Conservation (phyloP, 2,888 invertebrate species). For the Metellina segmentata region DNA sequence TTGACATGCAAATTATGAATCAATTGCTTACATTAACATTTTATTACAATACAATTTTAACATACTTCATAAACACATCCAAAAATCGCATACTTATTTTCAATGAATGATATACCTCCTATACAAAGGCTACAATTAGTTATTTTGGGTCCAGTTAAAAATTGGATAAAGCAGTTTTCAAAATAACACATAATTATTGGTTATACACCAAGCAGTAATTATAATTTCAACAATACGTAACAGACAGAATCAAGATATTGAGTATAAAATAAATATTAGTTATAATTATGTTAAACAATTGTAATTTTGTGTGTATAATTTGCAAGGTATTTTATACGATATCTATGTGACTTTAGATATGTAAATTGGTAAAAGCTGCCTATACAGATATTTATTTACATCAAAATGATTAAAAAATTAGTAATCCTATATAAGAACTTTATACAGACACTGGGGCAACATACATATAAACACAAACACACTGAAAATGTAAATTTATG, state of each 20-base stretch:
- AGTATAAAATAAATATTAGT: neutral
- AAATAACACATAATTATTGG: neutral
- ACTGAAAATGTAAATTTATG: constrained; percentile 63
- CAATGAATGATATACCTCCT: neutral
- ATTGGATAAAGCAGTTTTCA: neutral
- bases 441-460: constrained; percentile 55
- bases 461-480: constrained; percentile 51
- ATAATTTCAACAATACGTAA: too few species aligned
- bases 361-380: constrained; percentile 71
- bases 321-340: neutral
- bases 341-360: constrained; percentile 38
- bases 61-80: neutral
- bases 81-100: neutral
- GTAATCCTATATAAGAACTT: constrained; percentile 45
- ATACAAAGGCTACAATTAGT: too few species aligned
- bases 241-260: too few species aligned
- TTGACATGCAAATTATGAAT: neutral
- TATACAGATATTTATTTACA: constrained; percentile 70
- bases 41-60: neutral
- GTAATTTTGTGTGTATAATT: neutral
- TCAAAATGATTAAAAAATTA: constrained; percentile 46
- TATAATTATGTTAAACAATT: neutral
- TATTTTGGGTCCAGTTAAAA: neutral
- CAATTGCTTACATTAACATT: neutral
- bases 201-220: too few species aligned